phyloP scores from a whole-genome alignment of 2,113 vertebrate genomes.

The Odocoileus virginianus region DNA sequence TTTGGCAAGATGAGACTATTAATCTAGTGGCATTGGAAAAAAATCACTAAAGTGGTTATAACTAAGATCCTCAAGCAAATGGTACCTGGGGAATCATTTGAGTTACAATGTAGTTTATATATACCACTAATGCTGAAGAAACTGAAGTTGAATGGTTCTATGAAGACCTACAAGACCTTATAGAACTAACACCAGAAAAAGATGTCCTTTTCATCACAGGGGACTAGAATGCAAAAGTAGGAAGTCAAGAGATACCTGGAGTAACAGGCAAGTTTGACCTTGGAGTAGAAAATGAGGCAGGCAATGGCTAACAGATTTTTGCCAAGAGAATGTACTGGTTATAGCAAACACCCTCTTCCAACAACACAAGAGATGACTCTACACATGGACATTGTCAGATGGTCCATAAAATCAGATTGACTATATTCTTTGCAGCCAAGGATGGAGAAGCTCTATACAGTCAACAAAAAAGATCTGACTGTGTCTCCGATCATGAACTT shows the following conservation, averaged over 20 bases:
- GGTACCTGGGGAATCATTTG: neutral
- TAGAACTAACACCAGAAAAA: neutral
- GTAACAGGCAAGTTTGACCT: neutral
- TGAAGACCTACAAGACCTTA: neutral
- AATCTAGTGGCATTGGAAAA: neutral
- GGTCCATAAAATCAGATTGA: neutral
- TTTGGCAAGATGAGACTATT: neutral
- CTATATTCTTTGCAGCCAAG: neutral
- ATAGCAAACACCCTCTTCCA: neutral
- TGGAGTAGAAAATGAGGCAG: neutral
- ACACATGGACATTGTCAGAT: neutral
- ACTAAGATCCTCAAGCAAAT: neutral
- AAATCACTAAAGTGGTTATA: neutral
- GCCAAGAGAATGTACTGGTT: neutral
- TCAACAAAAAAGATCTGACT: neutral
- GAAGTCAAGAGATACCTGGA: neutral
- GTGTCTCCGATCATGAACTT: neutral
- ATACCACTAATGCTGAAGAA: neutral
- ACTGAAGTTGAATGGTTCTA: neutral
- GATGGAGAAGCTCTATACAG: neutral
- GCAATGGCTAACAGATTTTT: neutral
- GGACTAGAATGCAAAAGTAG: neutral
- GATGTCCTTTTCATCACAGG: neutral
- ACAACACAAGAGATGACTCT: neutral
- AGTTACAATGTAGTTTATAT: neutral